These are phyloP conservation scores for Oligia latruncula DNA, from an alignment of 2,888 invertebrate species.

Conservation along the genomic window DNA sequence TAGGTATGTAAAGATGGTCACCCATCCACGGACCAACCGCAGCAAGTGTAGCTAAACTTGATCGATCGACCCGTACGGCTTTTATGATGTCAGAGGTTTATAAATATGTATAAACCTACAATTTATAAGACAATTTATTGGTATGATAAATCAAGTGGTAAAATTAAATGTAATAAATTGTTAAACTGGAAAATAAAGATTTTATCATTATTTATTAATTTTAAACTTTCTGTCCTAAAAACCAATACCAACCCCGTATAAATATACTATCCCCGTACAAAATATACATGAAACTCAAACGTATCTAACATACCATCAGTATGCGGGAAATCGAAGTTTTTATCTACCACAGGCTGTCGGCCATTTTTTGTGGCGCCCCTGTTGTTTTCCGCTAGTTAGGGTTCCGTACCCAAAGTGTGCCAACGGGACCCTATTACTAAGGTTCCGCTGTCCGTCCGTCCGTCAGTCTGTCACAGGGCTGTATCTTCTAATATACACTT, in stretches of 20 bases:
- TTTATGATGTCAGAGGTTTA: too few relatives aligned
- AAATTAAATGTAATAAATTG: too few relatives aligned
- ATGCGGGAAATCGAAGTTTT: constrained; percentile 55
- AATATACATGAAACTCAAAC: constrained; percentile 21
- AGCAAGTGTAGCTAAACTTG: too few relatives aligned
- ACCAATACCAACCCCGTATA: constrained; percentile 32
- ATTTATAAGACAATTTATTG: too few relatives aligned
- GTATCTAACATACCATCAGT: constrained; percentile 51
- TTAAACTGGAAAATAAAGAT: too few relatives aligned
- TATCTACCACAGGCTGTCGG: constrained; percentile 48
- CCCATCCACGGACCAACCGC: too few relatives aligned
- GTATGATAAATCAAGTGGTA: too few relatives aligned
- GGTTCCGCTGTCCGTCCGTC: not conserved
- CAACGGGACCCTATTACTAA: not conserved
- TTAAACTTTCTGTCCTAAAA: not conserved
- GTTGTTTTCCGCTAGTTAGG: constrained; percentile 32
- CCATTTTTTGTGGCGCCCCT: constrained; percentile 26
- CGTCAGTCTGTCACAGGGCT: not conserved
- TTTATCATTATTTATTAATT: too few relatives aligned
- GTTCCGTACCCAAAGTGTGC: not conserved
- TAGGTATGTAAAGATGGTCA: too few relatives aligned
- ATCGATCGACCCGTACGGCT: too few relatives aligned
- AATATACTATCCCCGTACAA: constrained; percentile 20
- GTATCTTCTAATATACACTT: not conserved
- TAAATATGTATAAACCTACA: too few relatives aligned